Evolutionary conservation across 2,113 vertebrate species (phyloP).

Genomic region (Atractosteus spatula): DNA sequence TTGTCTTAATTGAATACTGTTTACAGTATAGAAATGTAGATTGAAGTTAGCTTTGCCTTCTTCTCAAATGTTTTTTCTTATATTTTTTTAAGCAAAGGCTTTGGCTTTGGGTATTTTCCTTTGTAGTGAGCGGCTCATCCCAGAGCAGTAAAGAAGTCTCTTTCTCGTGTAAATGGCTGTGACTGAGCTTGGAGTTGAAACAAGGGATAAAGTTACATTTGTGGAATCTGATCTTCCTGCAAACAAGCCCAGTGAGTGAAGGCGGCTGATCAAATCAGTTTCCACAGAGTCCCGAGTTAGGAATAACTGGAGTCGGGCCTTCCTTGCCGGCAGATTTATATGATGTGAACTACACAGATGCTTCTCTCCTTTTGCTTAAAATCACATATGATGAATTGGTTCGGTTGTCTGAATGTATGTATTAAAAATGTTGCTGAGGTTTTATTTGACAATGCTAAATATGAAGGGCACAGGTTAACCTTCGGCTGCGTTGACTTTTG

Average conservation of each 20-base stretch:
- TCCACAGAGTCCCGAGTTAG: neutral
- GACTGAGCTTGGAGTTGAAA: neutral
- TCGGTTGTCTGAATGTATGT: too few relatives aligned
- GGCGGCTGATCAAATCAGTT: neutral
- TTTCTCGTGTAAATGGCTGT: neutral
- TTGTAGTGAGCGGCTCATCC: neutral
- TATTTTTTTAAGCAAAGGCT: neutral
- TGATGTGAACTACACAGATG: too few relatives aligned
- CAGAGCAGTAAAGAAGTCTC: neutral
- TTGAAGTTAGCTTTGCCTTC: neutral
- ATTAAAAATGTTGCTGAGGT: too few relatives aligned
- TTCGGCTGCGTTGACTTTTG: too few relatives aligned
- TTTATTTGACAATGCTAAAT: too few relatives aligned
- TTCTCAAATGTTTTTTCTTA: neutral
- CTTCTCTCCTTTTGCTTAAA: neutral
- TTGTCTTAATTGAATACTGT: too few relatives aligned
- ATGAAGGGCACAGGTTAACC: too few relatives aligned
- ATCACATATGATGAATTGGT: neutral
- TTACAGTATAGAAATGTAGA: neutral
- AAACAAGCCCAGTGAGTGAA: neutral
- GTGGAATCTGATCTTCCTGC: slow-evolving; percentile 8
- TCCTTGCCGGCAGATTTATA: neutral
- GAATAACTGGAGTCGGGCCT: neutral
- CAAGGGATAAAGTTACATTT: neutral
- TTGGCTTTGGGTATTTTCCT: neutral